These are phyloP conservation scores for Toxotes chatareus DNA, from an alignment of 2,113 vertebrate genomes.

Conservation along the genomic window DNA sequence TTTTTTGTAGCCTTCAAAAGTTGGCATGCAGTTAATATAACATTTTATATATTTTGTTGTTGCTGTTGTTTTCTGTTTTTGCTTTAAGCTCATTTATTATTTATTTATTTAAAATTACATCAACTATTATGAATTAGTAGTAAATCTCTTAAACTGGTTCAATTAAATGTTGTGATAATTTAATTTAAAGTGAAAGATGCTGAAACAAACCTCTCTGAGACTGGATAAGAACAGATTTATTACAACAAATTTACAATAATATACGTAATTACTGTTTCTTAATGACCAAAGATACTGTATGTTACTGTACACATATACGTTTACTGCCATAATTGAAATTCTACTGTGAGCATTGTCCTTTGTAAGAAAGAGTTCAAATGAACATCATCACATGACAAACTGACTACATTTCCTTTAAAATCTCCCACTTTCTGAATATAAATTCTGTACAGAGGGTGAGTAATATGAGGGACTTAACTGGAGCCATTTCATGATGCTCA, in stretches of 20 bases:
- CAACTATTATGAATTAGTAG: neutral
- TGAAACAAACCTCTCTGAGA: constrained; percentile 17
- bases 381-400: neutral
- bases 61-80: neutral
- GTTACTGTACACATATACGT: neutral
- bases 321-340: neutral
- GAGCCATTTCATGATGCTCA: constrained; percentile 80
- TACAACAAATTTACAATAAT: constrained; percentile 12
- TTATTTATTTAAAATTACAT: too few species aligned
- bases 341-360: neutral
- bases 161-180: neutral
- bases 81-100: neutral
- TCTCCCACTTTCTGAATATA: neutral
- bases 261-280: neutral
- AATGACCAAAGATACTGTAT: neutral
- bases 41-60: too few species aligned
- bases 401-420: neutral
- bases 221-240: neutral
- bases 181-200: neutral
- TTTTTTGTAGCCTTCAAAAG: neutral
- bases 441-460: neutral
- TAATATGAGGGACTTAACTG: constrained; percentile 63
- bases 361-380: neutral
- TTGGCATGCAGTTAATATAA: neutral
- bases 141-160: neutral